phyloP scores from a whole-genome alignment of 2,797 vertebrate species.

The Leptodactylus fallax region DNA sequence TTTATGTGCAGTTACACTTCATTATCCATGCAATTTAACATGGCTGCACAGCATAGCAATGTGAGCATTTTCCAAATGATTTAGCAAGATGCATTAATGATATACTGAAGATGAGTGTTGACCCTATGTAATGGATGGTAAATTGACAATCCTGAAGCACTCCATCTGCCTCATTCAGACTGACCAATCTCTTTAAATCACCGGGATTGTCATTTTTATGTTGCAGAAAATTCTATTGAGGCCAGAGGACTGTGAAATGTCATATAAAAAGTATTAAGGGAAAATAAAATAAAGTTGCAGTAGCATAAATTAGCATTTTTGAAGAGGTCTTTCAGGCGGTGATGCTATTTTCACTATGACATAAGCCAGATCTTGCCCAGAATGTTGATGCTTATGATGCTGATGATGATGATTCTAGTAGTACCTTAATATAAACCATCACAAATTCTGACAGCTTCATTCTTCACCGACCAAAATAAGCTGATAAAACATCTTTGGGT shows the following conservation, averaged over 20 bases:
- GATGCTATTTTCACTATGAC: constrained; percentile 68
- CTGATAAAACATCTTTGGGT: neutral
- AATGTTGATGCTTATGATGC: neutral
- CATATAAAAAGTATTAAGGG: constrained; percentile 72
- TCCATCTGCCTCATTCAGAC: constrained; percentile 73
- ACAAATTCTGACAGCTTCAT: neutral
- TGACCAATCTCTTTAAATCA: constrained; percentile 76
- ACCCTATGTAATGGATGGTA: constrained; percentile 78
- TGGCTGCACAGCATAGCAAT: constrained; percentile 66
- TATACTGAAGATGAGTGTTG: constrained; percentile 76
- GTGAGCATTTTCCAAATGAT: constrained; percentile 71
- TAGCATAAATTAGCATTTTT: constrained; percentile 75
- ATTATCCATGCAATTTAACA: constrained; percentile 73
- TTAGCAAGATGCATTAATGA: constrained; percentile 76
- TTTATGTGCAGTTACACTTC: constrained; percentile 73
- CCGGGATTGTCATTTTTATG: constrained; percentile 73
- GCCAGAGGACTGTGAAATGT: constrained; percentile 76
- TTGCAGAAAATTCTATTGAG: constrained; percentile 72
- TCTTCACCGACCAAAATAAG: neutral
- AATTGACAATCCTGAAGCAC: constrained; percentile 75
- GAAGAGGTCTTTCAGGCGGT: constrained; percentile 67
- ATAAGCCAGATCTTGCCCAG: constrained; percentile 67
- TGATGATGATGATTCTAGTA: neutral
- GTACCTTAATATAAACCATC: neutral
- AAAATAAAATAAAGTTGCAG: constrained; percentile 76